These are phyloP conservation scores for Rugalucina vietnamica DNA, from an alignment of 2,888 invertebrate genomes.

Conservation along the genomic window DNA sequence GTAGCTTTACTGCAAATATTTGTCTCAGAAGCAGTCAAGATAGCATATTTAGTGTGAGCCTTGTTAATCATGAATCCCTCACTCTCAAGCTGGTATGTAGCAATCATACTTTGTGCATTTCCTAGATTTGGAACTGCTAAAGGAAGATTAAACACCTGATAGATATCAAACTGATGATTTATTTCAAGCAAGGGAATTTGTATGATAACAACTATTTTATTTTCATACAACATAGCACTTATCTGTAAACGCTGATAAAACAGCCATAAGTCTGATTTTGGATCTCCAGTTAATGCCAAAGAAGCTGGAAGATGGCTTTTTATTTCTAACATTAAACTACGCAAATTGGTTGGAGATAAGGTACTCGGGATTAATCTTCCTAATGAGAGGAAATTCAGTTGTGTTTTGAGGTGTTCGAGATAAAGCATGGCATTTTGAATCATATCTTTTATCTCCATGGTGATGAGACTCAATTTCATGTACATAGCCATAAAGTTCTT, in stretches of 20 bases:
- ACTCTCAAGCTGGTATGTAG: not conserved
- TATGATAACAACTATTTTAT: slow-evolving; percentile 13
- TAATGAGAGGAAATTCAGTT: slow-evolving; percentile 14
- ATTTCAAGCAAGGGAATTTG: not conserved
- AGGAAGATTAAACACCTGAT: not conserved
- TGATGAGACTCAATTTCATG: slow-evolving; percentile 12
- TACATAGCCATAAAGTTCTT: slow-evolving; percentile 25
- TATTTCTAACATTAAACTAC: slow-evolving; percentile 6
- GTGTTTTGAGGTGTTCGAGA: slow-evolving; percentile 14
- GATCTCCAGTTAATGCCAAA: slow-evolving; percentile 22
- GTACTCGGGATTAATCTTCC: not conserved
- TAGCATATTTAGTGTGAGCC: not conserved
- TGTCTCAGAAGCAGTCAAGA: not conserved
- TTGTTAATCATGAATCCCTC: not conserved
- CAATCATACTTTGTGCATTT: not conserved
- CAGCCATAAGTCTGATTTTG: slow-evolving; percentile 22
- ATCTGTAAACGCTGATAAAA: slow-evolving; percentile 19
- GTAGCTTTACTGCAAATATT: not conserved
- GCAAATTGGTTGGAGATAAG: slow-evolving; percentile 7
- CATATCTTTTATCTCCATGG: slow-evolving; percentile 11
- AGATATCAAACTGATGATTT: slow-evolving; percentile 1
- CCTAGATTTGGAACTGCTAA: not conserved
- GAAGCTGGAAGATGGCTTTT: slow-evolving; percentile 7
- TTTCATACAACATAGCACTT: not conserved
- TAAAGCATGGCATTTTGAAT: not conserved